Percentiles rank a stretch among this genome's conserved stretches.
Conservation (phyloP, 1,140 invertebrate genomes). For the Leucophenga varia region DNA sequence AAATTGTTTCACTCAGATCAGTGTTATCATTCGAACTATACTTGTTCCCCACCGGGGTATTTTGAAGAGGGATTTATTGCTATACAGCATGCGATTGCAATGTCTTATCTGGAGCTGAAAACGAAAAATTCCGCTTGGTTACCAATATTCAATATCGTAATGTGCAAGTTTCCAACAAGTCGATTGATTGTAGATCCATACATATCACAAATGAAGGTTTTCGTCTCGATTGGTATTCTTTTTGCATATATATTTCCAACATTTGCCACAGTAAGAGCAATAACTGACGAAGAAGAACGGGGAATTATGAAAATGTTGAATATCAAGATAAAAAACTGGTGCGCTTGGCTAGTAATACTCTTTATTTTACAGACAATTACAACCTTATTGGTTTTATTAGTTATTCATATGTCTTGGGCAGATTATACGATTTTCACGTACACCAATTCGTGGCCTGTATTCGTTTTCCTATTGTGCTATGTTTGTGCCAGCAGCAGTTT, state of each 20-base stretch:
- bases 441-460: not conserved
- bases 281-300: slow-evolving; percentile 30
- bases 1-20: too few species aligned
- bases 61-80: too few species aligned
- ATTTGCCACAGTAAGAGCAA: slow-evolving; percentile 57
- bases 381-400: not conserved
- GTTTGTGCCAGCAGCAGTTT: slow-evolving; percentile 5
- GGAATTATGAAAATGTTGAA: slow-evolving; percentile 63
- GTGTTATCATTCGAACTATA: too few species aligned
- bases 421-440: slow-evolving; percentile 2
- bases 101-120: too few species aligned
- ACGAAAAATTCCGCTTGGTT: too few species aligned
- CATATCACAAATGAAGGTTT: slow-evolving; percentile 11
- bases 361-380: slow-evolving; percentile 1
- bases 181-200: too few species aligned
- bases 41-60: too few species aligned
- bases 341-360: slow-evolving; percentile 4
- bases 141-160: too few species aligned
- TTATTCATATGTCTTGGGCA: not conserved
- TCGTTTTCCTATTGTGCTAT: slow-evolving; percentile 10
- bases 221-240: slow-evolving; percentile 6
- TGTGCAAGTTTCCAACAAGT: too few species aligned
- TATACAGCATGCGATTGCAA: too few species aligned
- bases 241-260: slow-evolving; percentile 53
- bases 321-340: slow-evolving; percentile 59